Base-by-base conservation (phyloP, 2,888 invertebrate species). In the Drosophila maculinotata region DNA sequence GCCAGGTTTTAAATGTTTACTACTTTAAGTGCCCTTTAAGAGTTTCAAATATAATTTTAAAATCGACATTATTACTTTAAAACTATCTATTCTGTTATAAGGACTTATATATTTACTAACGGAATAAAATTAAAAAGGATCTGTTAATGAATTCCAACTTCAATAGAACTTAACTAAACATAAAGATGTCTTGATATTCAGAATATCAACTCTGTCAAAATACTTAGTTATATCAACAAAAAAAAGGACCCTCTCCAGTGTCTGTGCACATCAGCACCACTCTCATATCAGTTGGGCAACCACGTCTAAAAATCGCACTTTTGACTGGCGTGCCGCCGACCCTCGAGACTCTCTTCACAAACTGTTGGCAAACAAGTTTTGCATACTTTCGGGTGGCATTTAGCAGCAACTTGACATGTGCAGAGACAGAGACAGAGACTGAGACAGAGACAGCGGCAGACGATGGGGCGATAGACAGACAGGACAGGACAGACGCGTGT, bases 341-440 rank as follows among this genome's bases (percentile, higher is more conserved):
- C 20, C 45, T n/a, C 31, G 48, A 54, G 59, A 41, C 1, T 23
- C 60, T 15, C 52, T 52, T 57, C 44, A 38, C 42, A 62, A 52
- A 36, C 31, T 57, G 67, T 51, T 45, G 53, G 45, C 44, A 58
- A 57, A 56, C 54, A 53, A 56, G 57, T 47, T 79, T 72, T 76
- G 60, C 76, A 77, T 63, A 60, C 57, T 66, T 65, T 54, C n/a
- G 42, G 45, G 48, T 76, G 83, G 68, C 79, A 79, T 84, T 71
- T 69, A 74, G 75, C 65, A 54, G 76, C 47, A 64, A 63, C 72
- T 65, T 72, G 79, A 59, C 72, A 72, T 41, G 49, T 54, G 47
- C 41, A 36, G 26, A 38, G 44, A 12, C 45, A 48, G 53, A 53
- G 15, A 35, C 30, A 15, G 15, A 17, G 25, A 20, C 39, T 33